Base-by-base conservation (phyloP, 2,888 invertebrate genomes). In the Caenorhabditis virilis region DNA sequence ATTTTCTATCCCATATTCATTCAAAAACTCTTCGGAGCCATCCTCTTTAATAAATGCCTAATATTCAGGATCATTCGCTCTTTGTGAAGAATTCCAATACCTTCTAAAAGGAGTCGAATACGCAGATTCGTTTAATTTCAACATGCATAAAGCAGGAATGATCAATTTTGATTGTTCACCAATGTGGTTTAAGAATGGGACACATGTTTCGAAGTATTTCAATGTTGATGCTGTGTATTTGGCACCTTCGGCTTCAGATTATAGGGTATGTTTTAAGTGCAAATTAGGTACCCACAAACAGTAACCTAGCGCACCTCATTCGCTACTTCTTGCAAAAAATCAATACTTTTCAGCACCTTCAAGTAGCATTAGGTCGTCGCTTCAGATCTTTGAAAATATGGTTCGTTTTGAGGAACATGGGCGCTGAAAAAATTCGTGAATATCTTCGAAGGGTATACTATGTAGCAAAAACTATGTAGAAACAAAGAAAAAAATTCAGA, bases 121-220 rank as follows among this genome's bases (percentile, higher is more conserved):
- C 75, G 95, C 91, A 0, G 90, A 95, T 82, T 97, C 97, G 0
- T 90, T 97, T 71, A 95, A 95, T 2, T 97, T 97, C 85, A 98
- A 99, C 85, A 94, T 97, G 0, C 95, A 95, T 58, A 98, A 98
- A 85, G 97, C 97, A 93, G 86, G 98, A 84, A 92, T 98, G 93
- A 92, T 97, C 9, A 94, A 97, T 85, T 98, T 98, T 76, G 98
- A 98, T 85, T 98, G 97, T 83, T 95, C 97, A 0, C 94, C 94
- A 1, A 91, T 98, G 91, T 98, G 97, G 95, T 94, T 86, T 87
- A 61, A 69, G 35, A 92, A 94, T 84, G 93, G 94, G 80, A 90
- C 91, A 16, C 90, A 93, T 6, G 88, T 98, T 1, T 95, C 97
- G 83, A 88, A 92, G 66, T 95, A 97, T 0, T 98, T 99, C 85